Conservation (phyloP, 2,888 invertebrate species). For the Zygogramma bicolorata region DNA sequence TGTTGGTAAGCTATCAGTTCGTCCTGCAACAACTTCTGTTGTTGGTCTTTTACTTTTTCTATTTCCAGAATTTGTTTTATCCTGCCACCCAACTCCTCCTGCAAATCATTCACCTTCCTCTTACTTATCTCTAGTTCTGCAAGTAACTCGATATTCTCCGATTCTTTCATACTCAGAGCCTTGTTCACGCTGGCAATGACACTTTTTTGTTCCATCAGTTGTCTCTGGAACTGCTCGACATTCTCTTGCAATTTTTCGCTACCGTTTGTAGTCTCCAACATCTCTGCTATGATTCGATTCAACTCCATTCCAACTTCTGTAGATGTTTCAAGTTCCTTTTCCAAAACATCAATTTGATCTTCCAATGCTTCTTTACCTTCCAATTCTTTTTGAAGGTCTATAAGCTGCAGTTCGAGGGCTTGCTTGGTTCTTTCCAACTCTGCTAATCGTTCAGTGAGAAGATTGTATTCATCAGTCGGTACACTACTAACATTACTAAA, state of each 20-base stretch:
- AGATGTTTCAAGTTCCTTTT: conserved; percentile 84
- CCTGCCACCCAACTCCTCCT: conserved; percentile 63
- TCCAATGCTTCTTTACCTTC: conserved; percentile 71
- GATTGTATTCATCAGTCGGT: conserved; percentile 78
- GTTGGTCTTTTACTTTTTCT: conserved; percentile 64
- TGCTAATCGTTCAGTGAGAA: conserved; percentile 76
- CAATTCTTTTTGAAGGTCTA: conserved; percentile 77
- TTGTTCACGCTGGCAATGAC: conserved; percentile 70
- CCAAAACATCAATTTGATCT: conserved; percentile 76
- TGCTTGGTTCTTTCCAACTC: conserved; percentile 66
- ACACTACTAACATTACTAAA: conserved; percentile 66
- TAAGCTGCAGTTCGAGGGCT: conserved; percentile 76
- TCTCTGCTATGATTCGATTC: conserved; percentile 76
- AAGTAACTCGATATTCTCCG: conserved; percentile 70
- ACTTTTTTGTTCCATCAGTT: conserved; percentile 75
- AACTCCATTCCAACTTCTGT: conserved; percentile 84
- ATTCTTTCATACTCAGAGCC: conserved; percentile 69
- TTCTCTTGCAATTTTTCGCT: conserved; percentile 72
- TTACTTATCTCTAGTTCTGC: conserved; percentile 62
- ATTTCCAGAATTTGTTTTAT: conserved; percentile 61
- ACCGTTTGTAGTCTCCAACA: conserved; percentile 77
- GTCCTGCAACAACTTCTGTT: conserved; percentile 63
- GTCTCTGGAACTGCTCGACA: conserved; percentile 75
- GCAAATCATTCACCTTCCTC: conserved; percentile 62
- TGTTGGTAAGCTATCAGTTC: conserved; percentile 54